phyloP scores from a whole-genome alignment of 1,140 invertebrate genomes.

The Arion vulgaris region DNA sequence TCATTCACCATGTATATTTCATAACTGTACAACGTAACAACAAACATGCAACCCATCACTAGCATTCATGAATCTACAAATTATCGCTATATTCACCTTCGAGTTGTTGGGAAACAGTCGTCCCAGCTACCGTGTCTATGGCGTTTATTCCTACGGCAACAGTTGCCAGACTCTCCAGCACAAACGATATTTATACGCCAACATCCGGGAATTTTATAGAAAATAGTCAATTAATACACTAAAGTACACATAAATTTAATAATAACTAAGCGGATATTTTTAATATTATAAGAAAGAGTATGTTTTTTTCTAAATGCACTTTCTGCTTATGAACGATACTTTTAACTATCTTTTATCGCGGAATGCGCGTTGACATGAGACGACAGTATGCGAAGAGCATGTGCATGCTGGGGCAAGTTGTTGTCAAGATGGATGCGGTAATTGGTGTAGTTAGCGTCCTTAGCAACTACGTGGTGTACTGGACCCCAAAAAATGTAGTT shows the following conservation, averaged over 20 bases:
- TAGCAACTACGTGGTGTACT: constrained; percentile 52
- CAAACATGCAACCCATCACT: constrained; percentile 36
- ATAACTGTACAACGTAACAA: constrained; percentile 22
- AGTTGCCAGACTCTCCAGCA: constrained; percentile 73
- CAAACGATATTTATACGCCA: constrained; percentile 57
- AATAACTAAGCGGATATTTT: no score
- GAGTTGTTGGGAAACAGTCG: constrained; percentile 73
- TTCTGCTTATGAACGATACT: no score
- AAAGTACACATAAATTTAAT: background rate
- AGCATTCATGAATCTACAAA: constrained; percentile 52
- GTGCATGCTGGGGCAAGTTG: constrained; percentile 22
- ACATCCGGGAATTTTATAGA: constrained; percentile 30
- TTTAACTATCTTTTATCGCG: constrained; percentile 11
- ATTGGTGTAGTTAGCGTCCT: constrained; percentile 36
- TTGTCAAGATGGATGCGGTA: constrained; percentile 44
- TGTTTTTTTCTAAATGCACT: no score
- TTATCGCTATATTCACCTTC: constrained; percentile 72
- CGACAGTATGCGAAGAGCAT: background rate
- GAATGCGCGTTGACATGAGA: constrained; percentile 47
- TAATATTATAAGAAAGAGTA: no score
- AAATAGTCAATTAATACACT: background rate
- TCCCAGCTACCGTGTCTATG: constrained; percentile 74
- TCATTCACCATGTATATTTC: background rate
- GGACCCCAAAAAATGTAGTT: no score
- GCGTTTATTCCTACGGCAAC: constrained; percentile 75